phyloP scores from a whole-genome alignment of 2,888 invertebrate genomes.

The Stictocephala bisonia region DNA sequence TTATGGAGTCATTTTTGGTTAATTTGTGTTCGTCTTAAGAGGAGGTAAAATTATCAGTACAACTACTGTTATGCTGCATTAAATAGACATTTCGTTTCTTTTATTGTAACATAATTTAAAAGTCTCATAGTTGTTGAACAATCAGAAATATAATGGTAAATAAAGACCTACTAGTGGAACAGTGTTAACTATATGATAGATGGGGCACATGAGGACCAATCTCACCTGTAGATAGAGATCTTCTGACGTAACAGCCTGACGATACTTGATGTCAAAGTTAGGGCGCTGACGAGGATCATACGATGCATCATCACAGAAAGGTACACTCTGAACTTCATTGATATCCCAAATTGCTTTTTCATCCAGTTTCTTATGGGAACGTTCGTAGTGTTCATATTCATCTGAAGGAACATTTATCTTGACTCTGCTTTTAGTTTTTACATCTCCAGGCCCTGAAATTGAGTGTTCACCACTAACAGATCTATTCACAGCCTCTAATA shows the following conservation, averaged over 20 bases:
- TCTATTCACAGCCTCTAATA: too few species aligned
- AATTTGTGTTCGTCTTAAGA: too few species aligned
- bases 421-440: constrained; percentile 61
- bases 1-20: too few species aligned
- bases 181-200: too few species aligned
- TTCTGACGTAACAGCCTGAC: constrained; percentile 86
- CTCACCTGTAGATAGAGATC: constrained; percentile 87
- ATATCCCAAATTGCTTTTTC: constrained; percentile 64
- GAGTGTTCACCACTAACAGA: neutral
- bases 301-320: constrained; percentile 64
- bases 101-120: too few species aligned
- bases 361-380: constrained; percentile 54
- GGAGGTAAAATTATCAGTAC: too few species aligned
- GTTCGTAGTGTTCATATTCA: constrained; percentile 54
- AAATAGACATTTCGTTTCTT: too few species aligned
- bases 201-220: too few species aligned
- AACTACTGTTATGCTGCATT: too few species aligned
- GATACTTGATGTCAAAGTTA: constrained; percentile 83
- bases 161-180: too few species aligned
- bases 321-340: constrained; percentile 55
- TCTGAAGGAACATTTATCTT: constrained; percentile 55
- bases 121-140: too few species aligned
- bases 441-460: constrained; percentile 66
- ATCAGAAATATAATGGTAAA: too few species aligned
- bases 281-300: constrained; percentile 75